Conservation (phyloP, 1,140 invertebrate species). For the Cotesia chilonis region DNA sequence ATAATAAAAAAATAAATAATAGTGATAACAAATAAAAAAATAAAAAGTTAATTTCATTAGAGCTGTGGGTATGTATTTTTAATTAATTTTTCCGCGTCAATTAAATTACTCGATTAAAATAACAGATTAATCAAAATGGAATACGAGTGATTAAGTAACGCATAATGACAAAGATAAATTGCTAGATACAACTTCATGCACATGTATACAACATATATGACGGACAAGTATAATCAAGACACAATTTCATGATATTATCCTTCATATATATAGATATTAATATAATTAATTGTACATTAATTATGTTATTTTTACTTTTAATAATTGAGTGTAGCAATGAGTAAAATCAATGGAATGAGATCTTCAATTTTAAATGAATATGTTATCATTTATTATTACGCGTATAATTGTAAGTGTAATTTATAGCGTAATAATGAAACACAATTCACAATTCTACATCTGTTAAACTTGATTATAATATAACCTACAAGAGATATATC, state of each 20-base stretch:
- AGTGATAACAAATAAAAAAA: too few relatives aligned
- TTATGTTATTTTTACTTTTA: constrained; percentile 1
- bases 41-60: too few relatives aligned
- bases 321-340: too few relatives aligned
- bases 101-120: constrained; percentile 5
- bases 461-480: constrained; percentile 5
- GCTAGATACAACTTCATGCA: background rate
- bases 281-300: constrained; percentile 8
- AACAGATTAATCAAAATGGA: constrained; percentile 10
- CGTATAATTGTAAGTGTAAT: too few relatives aligned
- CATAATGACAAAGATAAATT: constrained; percentile 16
- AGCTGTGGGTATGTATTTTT: background rate
- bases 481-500: constrained; percentile 17
- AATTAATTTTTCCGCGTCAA: background rate
- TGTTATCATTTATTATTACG: too few relatives aligned
- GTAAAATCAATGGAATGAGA: too few relatives aligned
- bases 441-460: background rate
- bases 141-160: background rate
- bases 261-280: background rate
- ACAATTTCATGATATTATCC: constrained; percentile 10
- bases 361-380: too few relatives aligned
- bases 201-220: background rate
- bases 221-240: background rate
- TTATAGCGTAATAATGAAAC: too few relatives aligned
- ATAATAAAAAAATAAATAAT: too few relatives aligned